phyloP scores from a whole-genome alignment of 2,797 vertebrate species.

The Chanos chanos region DNA sequence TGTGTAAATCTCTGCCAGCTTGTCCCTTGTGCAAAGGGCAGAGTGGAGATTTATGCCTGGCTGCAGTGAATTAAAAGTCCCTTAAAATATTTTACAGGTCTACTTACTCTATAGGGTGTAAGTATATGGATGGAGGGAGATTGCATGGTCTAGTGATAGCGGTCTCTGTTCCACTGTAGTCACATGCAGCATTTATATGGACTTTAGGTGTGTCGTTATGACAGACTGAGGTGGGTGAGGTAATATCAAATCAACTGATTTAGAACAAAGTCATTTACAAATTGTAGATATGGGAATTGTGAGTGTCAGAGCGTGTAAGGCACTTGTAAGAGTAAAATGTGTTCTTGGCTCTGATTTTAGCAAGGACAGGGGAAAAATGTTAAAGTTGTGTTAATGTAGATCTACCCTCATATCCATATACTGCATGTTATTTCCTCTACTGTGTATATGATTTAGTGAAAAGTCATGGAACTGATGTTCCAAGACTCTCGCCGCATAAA shows the following conservation, averaged over 20 bases:
- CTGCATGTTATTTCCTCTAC: not conserved
- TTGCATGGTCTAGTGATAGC: constrained; percentile 12
- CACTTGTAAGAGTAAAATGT: constrained; percentile 22
- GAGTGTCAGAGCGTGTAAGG: constrained; percentile 18
- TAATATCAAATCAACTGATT: constrained; percentile 47
- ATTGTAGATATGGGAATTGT: constrained; percentile 49
- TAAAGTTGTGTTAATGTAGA: constrained; percentile 54
- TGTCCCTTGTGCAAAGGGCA: constrained; percentile 53
- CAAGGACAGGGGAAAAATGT: constrained; percentile 32
- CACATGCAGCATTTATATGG: constrained; percentile 50
- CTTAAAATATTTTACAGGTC: constrained; percentile 53
- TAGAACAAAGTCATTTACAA: constrained; percentile 48
- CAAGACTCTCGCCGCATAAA: not conserved
- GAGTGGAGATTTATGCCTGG: constrained; percentile 49
- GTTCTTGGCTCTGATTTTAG: constrained; percentile 45
- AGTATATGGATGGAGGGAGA: constrained; percentile 28
- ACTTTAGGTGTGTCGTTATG: constrained; percentile 46
- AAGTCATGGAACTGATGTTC: not conserved
- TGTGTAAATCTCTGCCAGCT: constrained; percentile 48
- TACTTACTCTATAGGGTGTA: constrained; percentile 37
- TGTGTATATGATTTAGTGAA: not conserved
- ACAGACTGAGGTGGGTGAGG: constrained; percentile 41
- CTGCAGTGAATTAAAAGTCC: constrained; percentile 63
- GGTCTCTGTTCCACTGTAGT: constrained; percentile 12
- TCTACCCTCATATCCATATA: constrained; percentile 35